Conservation (phyloP, 53 echinoderm and acorn worm genomes). For the Stichopus horrens region DNA sequence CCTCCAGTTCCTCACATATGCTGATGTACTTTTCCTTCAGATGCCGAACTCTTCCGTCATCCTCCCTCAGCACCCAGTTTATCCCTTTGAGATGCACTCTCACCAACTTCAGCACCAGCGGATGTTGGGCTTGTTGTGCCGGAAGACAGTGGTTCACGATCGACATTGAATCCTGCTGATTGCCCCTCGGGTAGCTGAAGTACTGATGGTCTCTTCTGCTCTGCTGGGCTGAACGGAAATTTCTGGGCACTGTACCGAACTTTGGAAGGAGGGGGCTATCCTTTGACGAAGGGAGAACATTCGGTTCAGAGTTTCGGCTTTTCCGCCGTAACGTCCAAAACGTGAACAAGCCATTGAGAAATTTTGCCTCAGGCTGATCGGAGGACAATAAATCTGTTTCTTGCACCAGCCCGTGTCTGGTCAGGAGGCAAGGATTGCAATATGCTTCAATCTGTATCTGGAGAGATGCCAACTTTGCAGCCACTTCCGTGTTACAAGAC, state of each 20-base stretch:
- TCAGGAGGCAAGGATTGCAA: background rate
- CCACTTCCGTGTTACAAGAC: constrained; percentile 76
- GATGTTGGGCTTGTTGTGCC: background rate
- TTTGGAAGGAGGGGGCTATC: background rate
- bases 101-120: constrained; percentile 5
- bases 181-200: background rate
- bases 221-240: background rate
- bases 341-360: background rate
- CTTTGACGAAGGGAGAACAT: background rate
- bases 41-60: background rate
- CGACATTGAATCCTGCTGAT: constrained; percentile 1
- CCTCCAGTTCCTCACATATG: constrained; percentile 17
- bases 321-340: constrained; percentile 8
- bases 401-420: constrained; percentile 2
- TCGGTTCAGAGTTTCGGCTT: constrained; percentile 28
- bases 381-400: constrained; percentile 12
- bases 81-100: constrained; percentile 23
- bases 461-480: constrained; percentile 77
- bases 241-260: background rate
- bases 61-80: constrained; percentile 16
- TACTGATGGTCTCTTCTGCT: background rate
- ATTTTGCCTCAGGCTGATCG: background rate
- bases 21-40: constrained; percentile 31
- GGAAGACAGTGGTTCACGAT: constrained; percentile 32
- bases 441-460: constrained; percentile 69